These are phyloP conservation scores for Apamea monoglypha DNA, from an alignment of 2,888 invertebrate genomes.

Conservation along the genomic window DNA sequence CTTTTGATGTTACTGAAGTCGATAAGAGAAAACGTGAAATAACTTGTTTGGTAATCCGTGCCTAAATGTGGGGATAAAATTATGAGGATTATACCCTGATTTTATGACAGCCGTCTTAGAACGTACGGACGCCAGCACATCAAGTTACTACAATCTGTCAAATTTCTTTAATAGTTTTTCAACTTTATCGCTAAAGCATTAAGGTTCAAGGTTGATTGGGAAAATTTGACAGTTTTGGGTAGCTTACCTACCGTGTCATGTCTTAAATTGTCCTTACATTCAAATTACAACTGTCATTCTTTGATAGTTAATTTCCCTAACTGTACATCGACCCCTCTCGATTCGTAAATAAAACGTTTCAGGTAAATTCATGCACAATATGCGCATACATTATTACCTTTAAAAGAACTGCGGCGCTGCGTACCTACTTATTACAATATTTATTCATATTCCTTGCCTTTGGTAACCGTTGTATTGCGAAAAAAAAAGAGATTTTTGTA, in stretches of 20 bases:
- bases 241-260: too few species aligned
- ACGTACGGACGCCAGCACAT: too few species aligned
- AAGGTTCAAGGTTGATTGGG: too few species aligned
- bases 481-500: constrained; percentile 43
- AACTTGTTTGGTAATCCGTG: neutral
- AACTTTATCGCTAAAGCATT: too few species aligned
- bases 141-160: too few species aligned
- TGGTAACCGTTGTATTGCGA: constrained; percentile 57
- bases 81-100: neutral
- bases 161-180: too few species aligned
- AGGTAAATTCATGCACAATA: constrained; percentile 71
- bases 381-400: constrained; percentile 72
- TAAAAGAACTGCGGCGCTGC: constrained; percentile 63
- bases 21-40: constrained; percentile 2
- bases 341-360: constrained; percentile 62
- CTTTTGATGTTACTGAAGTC: neutral
- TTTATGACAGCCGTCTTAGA: too few species aligned
- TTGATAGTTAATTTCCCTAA: neutral
- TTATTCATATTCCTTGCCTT: constrained; percentile 63
- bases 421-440: constrained; percentile 69
- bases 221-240: too few species aligned
- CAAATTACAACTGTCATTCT: neutral
- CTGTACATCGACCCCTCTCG: constrained; percentile 11
- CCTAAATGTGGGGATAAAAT: neutral
- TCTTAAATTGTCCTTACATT: neutral